phyloP scores from a whole-genome alignment of 2,113 vertebrate genomes.

The Phocoena phocoena region DNA sequence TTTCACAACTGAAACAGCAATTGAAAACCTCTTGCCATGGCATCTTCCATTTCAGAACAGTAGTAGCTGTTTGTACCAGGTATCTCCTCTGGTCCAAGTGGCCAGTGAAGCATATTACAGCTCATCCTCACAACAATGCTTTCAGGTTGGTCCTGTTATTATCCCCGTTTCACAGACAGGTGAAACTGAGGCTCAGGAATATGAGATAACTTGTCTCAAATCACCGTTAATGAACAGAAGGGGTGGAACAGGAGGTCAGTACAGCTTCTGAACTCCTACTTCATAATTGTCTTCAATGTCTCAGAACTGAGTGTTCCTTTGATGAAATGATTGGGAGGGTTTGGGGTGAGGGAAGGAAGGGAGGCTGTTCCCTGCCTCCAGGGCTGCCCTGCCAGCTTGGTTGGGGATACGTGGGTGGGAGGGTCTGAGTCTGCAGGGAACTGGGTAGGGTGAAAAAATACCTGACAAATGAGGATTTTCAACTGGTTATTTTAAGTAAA shows the following conservation, averaged over 20 bases:
- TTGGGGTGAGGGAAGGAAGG: not conserved
- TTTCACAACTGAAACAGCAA: not conserved
- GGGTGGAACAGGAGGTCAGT: not conserved
- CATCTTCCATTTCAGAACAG: not conserved
- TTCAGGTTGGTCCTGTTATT: not conserved
- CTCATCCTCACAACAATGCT: not conserved
- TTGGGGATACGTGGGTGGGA: not conserved
- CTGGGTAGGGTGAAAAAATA: not conserved
- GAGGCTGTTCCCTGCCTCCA: not conserved
- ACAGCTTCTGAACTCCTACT: not conserved
- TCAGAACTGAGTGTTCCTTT: not conserved
- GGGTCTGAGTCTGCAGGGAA: not conserved
- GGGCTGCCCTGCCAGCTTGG: not conserved
- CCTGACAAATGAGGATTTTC: conserved; percentile 32
- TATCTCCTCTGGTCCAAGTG: not conserved
- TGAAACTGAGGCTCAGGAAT: conserved; percentile 8
- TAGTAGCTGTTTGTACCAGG: not conserved
- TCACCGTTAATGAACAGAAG: not conserved
- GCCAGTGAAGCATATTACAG: not conserved
- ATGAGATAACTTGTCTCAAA: not conserved
- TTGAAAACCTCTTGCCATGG: not conserved
- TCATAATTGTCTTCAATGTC: not conserved
- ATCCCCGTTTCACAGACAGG: not conserved
- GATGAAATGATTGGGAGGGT: not conserved
- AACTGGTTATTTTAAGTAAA: conserved; percentile 44